Percentiles rank a stretch among this genome's conserved stretches.
phyloP scores from a whole-genome alignment of 2,113 vertebrate species.

The Pampusana beccarii region DNA sequence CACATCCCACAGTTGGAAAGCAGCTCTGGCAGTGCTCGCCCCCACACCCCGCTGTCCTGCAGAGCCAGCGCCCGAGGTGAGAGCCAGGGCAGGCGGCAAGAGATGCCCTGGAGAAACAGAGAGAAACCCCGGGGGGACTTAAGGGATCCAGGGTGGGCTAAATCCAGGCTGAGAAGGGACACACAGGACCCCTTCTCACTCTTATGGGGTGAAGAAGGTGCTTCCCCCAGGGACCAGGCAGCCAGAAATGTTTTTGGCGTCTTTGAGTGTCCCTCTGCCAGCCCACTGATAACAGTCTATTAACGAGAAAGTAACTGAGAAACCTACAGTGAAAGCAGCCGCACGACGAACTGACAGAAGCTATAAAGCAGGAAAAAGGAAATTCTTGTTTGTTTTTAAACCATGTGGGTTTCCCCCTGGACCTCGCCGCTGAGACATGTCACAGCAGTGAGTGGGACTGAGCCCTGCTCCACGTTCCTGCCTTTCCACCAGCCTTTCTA shows the following conservation, averaged over 20 bases:
- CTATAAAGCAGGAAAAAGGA: constrained; percentile 27
- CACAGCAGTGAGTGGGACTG: not conserved
- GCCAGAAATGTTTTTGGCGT: not conserved
- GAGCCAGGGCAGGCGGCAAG: not conserved
- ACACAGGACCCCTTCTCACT: not conserved
- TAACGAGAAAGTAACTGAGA: not conserved
- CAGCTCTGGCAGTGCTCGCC: fast-evolving
- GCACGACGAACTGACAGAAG: not conserved
- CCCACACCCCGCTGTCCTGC: not conserved
- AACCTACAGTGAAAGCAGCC: not conserved
- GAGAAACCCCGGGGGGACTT: not conserved
- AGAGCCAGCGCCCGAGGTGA: not conserved
- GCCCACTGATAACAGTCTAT: not conserved
- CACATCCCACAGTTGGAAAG: fast-evolving
- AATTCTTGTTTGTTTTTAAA: not conserved
- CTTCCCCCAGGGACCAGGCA: not conserved
- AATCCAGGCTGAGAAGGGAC: not conserved
- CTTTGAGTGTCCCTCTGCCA: not conserved
- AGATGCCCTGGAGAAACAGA: not conserved
- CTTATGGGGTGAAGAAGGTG: not conserved
- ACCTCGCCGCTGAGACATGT: not conserved
- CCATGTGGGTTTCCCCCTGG: not conserved
- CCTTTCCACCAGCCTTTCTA: not conserved
- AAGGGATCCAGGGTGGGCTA: not conserved
- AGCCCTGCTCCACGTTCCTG: not conserved